Evolutionary conservation across 1,140 invertebrate species (phyloP).

Genomic region (Drosophila orena): DNA sequence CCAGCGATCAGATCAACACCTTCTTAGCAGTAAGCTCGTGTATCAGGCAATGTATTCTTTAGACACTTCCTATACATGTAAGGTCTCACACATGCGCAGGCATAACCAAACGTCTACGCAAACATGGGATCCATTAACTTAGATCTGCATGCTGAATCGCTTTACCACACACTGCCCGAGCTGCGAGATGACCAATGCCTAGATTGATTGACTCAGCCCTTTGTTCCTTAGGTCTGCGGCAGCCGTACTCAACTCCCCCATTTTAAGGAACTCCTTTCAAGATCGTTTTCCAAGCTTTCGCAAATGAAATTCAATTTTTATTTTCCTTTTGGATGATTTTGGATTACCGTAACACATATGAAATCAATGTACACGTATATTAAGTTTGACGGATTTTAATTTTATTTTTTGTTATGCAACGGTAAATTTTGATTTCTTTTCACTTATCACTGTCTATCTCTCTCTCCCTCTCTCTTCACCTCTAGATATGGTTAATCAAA

Average conservation of each 20-base stretch:
- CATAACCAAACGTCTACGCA: conserved; percentile 27
- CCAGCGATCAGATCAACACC: conserved; percentile 22
- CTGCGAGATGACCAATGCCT: neutral
- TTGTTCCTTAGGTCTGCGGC: neutral
- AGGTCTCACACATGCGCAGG: conserved; percentile 38
- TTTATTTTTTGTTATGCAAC: conserved; percentile 35
- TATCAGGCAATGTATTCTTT: conserved; percentile 57
- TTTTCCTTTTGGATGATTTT: neutral
- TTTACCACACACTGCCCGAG: conserved; percentile 6
- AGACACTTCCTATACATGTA: conserved; percentile 43
- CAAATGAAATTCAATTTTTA: neutral
- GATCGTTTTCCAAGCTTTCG: neutral
- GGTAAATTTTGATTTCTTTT: conserved; percentile 35
- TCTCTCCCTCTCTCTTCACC: conserved; percentile 50
- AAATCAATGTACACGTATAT: neutral
- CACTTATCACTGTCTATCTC: conserved; percentile 46
- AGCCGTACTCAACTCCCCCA: conserved; percentile 1
- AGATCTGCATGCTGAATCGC: neutral
- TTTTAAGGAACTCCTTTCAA: neutral
- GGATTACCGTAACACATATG: neutral
- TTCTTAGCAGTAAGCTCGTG: conserved; percentile 30
- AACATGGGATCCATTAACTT: conserved; percentile 14
- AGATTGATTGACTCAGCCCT: conserved; percentile 7
- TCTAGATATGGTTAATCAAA: conserved; percentile 80
- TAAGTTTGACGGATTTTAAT: conserved; percentile 10